Evolutionary conservation across 37 sponge, comb jelly and placozoan species (phyloP).

Genomic region (Ianthella basta): DNA sequence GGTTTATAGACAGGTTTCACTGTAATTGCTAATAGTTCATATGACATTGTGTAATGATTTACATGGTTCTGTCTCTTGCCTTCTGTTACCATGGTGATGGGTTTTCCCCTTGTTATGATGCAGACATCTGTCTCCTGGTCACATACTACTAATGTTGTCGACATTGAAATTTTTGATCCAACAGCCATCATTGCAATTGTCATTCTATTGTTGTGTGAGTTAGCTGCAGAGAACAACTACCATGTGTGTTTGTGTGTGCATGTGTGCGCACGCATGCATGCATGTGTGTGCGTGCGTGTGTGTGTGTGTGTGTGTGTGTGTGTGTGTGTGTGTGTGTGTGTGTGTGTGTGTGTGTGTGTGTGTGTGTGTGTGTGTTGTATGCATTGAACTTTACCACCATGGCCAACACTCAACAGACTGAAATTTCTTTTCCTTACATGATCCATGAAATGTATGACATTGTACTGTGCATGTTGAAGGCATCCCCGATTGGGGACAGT

Average conservation of each 20-base stretch:
- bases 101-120: neutral
- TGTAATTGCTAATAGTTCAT: no score
- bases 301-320: constrained; percentile 11
- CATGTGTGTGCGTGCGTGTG: constrained; percentile 15
- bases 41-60: neutral
- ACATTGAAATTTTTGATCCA: neutral
- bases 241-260: constrained; percentile 6
- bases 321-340: constrained; percentile 26
- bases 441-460: no score
- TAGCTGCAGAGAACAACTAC: neutral
- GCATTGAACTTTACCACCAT: no score
- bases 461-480: no score
- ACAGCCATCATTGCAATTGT: neutral
- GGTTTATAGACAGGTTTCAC: no score
- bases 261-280: constrained; percentile 11
- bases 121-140: constrained; percentile 3
- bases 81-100: neutral
- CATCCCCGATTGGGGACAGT: no score
- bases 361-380: neutral
- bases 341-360: constrained; percentile 7
- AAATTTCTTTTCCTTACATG: no score
- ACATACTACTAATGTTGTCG: neutral
- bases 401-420: no score
- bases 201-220: neutral
- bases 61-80: neutral